Evolutionary conservation across 2,888 invertebrate genomes (phyloP).

Genomic region (Chalcis sispes): DNA sequence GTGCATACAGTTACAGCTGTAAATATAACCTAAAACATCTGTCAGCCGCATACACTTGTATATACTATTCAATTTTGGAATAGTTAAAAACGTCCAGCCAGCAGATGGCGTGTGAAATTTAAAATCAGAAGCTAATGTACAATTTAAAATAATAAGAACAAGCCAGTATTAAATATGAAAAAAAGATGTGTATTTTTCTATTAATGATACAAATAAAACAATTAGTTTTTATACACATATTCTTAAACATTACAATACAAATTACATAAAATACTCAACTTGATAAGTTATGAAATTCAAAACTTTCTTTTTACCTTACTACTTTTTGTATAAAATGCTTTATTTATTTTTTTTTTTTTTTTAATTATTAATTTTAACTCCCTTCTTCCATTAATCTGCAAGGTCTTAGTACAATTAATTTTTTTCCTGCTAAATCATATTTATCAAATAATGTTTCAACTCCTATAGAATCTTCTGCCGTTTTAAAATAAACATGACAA

Average conservation of each 20-base stretch:
- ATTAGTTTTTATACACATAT: background rate
- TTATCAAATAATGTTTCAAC: slow-evolving; percentile 64
- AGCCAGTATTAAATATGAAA: background rate
- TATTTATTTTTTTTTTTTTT: slow-evolving; percentile 1
- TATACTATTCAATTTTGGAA: background rate
- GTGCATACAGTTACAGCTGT: slow-evolving; percentile 30
- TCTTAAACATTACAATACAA: background rate
- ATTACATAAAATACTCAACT: background rate
- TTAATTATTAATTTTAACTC: slow-evolving; percentile 6
- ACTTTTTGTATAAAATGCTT: too few species aligned
- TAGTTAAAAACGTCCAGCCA: too few species aligned
- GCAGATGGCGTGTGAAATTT: slow-evolving; percentile 14
- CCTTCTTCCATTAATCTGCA: slow-evolving; percentile 54
- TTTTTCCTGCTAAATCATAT: slow-evolving; percentile 59
- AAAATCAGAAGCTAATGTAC: background rate
- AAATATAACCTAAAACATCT: slow-evolving; percentile 33
- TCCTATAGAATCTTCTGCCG: slow-evolving; percentile 59
- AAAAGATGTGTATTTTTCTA: background rate
- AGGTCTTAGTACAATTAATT: slow-evolving; percentile 65
- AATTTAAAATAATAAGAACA: too few species aligned
- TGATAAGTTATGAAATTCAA: background rate
- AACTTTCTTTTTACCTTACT: too few species aligned
- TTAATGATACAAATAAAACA: background rate
- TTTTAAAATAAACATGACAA: slow-evolving; percentile 67
- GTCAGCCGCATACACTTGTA: background rate